A percentile compares a stretch with the other conserved stretches of the same genome.
Conservation (phyloP, 2,113 vertebrate genomes). For the Lethenteron reissneri region DNA sequence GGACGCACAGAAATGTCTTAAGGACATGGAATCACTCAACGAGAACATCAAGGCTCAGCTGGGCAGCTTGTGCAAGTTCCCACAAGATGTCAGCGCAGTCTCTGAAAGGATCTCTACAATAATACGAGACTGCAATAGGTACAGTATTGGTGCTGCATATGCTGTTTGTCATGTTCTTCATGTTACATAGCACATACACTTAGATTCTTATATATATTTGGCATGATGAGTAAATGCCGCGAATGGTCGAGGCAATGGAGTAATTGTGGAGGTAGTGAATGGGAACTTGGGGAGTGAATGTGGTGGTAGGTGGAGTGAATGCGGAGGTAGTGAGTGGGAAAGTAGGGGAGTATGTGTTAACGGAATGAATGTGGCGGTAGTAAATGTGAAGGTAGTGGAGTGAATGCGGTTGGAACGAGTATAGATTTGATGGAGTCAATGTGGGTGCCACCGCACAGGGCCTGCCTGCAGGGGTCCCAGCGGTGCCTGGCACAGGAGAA, state of each 20-base stretch:
- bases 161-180: no score
- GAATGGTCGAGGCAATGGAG: no score
- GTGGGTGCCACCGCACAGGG: slow-evolving; percentile 22
- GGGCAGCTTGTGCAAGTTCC: slow-evolving; percentile 72
- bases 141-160: slow-evolving; percentile 7
- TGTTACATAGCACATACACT: no score
- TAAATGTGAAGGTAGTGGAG: no score
- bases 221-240: no score
- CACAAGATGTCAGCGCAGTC: slow-evolving; percentile 51
- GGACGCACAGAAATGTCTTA: slow-evolving; percentile 47
- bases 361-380: background rate
- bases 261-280: no score
- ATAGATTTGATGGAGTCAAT: no score
- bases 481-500: slow-evolving; percentile 85
- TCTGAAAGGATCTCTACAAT: slow-evolving; percentile 59
- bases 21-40: slow-evolving; percentile 48
- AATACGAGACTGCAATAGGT: slow-evolving; percentile 94
- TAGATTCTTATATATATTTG: no score
- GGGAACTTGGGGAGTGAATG: no score
- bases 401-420: no score
- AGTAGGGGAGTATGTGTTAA: background rate
- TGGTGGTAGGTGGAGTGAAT: background rate
- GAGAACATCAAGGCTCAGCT: slow-evolving; percentile 68
- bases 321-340: background rate
- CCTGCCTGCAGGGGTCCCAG: slow-evolving; percentile 68